Percentiles rank a stretch among this genome's conserved stretches.
Evolutionary conservation across 2,797 vertebrate species (phyloP).

Genomic region (Syngnathus rostellatus): DNA sequence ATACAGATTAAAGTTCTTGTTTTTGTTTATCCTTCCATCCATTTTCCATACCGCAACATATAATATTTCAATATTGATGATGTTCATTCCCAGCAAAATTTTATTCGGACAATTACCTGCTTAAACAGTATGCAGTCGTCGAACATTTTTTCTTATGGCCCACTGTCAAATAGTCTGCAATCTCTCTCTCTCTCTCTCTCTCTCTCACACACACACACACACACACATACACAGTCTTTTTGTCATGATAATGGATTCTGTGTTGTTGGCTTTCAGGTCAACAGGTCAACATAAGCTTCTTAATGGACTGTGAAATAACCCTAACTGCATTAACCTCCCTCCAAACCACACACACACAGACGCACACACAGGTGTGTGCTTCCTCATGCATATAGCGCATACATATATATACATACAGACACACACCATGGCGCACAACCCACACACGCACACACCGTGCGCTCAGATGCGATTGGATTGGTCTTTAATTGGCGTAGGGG

Average conservation of each 20-base stretch:
- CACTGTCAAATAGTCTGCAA: slow-evolving; percentile 70
- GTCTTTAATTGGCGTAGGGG: slow-evolving; percentile 89
- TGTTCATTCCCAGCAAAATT: not conserved
- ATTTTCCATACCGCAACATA: not conserved
- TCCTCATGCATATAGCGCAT: slow-evolving; percentile 35
- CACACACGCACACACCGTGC: slow-evolving; percentile 59
- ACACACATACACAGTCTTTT: slow-evolving; percentile 65
- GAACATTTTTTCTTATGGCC: slow-evolving; percentile 74
- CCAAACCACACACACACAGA: slow-evolving; percentile 27
- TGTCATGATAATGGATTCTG: slow-evolving; percentile 98
- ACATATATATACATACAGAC: slow-evolving; percentile 18
- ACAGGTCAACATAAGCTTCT: slow-evolving; percentile 97
- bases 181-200: not conserved
- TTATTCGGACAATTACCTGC: not conserved
- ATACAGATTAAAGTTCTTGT: not conserved
- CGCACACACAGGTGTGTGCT: slow-evolving; percentile 18
- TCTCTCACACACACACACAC: not conserved
- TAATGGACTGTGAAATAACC: slow-evolving; percentile 99
- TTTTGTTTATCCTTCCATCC: not conserved
- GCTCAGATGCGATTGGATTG: slow-evolving; percentile 91
- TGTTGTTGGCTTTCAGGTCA: slow-evolving; percentile 96
- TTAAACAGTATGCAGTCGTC: slow-evolving; percentile 7
- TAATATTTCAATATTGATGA: not conserved
- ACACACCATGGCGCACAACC: slow-evolving; percentile 16
- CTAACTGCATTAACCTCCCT: slow-evolving; percentile 99